These are phyloP conservation scores for Holothuria glaberrima DNA, from an alignment of 35 echinoderm and acorn worm genomes.

Conservation along the genomic window DNA sequence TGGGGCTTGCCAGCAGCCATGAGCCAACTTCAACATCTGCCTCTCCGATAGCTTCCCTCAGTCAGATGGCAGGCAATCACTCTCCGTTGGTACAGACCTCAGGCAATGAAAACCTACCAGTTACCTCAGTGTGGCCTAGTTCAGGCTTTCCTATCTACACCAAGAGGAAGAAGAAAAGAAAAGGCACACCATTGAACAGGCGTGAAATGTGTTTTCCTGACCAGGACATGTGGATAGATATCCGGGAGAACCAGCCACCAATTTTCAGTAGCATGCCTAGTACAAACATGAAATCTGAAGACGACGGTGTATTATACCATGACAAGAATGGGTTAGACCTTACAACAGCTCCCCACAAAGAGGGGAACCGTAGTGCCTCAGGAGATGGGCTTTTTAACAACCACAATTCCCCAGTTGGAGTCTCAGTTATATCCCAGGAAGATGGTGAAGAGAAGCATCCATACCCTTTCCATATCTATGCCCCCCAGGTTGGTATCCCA, in stretches of 20 bases:
- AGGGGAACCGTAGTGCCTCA: slow-evolving; percentile 42
- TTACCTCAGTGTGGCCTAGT: slow-evolving; percentile 9
- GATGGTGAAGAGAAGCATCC: slow-evolving; percentile 44
- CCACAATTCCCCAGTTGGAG: slow-evolving; percentile 51
- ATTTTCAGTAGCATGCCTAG: slow-evolving; percentile 4
- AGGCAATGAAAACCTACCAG: slow-evolving; percentile 27
- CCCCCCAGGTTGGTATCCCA: slow-evolving; percentile 29
- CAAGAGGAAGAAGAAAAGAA: not conserved
- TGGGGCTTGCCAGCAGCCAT: slow-evolving; percentile 2
- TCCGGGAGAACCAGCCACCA: not conserved
- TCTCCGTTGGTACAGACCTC: slow-evolving; percentile 20
- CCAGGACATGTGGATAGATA: slow-evolving; percentile 20
- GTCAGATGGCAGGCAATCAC: slow-evolving; percentile 61
- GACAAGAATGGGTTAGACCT: slow-evolving; percentile 55
- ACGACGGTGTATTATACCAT: slow-evolving; percentile 19
- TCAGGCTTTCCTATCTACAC: slow-evolving; percentile 24
- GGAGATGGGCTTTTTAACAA: slow-evolving; percentile 32
- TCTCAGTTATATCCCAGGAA: slow-evolving; percentile 33
- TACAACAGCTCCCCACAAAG: slow-evolving; percentile 6
- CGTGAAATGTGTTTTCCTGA: not conserved
- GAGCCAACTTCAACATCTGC: slow-evolving; percentile 42
- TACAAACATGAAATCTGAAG: slow-evolving; percentile 36
- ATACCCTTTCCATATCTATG: slow-evolving; percentile 38
- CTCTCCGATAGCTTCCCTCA: slow-evolving; percentile 64
- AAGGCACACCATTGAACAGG: not conserved